Conservation (phyloP, 2,113 vertebrate genomes). For the Albula goreensis region DNA sequence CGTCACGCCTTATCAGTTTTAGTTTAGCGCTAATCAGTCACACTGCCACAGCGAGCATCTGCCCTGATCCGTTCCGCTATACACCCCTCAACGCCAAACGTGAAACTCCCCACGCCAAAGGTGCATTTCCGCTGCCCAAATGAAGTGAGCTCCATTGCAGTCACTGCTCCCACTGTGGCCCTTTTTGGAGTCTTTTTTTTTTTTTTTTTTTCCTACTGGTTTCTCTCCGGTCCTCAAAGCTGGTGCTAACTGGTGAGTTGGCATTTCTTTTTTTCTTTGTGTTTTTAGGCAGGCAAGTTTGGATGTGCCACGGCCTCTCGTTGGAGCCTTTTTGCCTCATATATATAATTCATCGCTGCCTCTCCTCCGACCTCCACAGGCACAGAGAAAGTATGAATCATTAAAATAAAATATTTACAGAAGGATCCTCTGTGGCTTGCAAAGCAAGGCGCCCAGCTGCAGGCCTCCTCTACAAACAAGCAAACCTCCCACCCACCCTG, state of each 20-base stretch:
- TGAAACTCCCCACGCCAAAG: not conserved
- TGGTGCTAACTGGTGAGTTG: not conserved
- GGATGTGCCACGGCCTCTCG: not conserved
- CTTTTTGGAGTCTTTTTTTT: too few species aligned
- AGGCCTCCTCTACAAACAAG: too few species aligned
- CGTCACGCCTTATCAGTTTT: not conserved
- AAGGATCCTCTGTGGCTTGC: not conserved
- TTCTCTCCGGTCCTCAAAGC: not conserved
- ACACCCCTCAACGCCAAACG: not conserved
- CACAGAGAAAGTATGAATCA: not conserved
- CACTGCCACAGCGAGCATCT: not conserved
- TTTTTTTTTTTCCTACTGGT: too few species aligned
- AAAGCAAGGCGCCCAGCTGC: too few species aligned
- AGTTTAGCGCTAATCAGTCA: not conserved
- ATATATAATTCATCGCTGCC: constrained; percentile 13
- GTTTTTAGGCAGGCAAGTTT: not conserved
- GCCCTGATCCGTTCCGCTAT: not conserved
- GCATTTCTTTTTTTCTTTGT: not conserved
- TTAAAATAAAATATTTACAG: not conserved
- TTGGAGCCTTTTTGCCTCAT: not conserved
- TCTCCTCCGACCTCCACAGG: not conserved
- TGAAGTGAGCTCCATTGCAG: too few species aligned
- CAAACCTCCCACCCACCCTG: too few species aligned
- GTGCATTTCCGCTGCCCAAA: not conserved
- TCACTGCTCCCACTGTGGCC: too few species aligned